Evolutionary conservation across 1,140 invertebrate genomes (phyloP), one percentile per base, ranked within the genome.

Genomic region (Drosophila bifasciata): DNA sequence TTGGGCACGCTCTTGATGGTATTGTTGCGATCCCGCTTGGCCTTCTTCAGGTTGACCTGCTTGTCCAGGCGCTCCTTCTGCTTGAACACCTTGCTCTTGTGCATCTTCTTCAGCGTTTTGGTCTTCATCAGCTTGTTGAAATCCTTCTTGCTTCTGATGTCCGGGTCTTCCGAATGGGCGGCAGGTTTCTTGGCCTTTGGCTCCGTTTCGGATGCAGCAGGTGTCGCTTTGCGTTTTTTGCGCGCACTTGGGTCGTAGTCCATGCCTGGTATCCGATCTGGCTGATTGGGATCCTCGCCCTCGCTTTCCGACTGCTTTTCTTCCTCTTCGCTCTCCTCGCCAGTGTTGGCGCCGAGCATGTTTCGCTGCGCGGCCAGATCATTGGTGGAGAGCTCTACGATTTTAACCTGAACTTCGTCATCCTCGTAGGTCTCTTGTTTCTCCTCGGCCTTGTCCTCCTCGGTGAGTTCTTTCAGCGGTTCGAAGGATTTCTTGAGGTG

Each of bases 81-180:
- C 92, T 95, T 94, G 88, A 95, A 96, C 3, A 93, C 93, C 93
- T 95, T 95, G 83, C 95, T 96, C 62, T 95, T 95, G 80, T 95
- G 93, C 7, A 96, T 92, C 84, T 94, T 94, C 70, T 95, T 94
- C 5, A 94, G 92, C 0, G 95, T 94, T 85, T 94, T 93, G 53
- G 94, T 93, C 75, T 95, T 95, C 36, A 95, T 92, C 66, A 93
- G 91, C 80, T 92, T 93, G 66, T 95, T 95, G 2, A 96, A 88
- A 69, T 95, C 94, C 79, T 95, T 95, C 93, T 91, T 93, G 91
- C 67, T 93, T 19, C 60, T 86, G 7, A 83, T 76, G 5, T 89
- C 75, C 3, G 45, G n/a, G 6, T 62, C 41, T 4, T 17, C n/a
- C 13, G 41, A 9, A 13, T 52, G 43, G 7, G n/a, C 32, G 7